phyloP scores from a whole-genome alignment of 2,797 vertebrate species.

The Silurus lanzhouensis region DNA sequence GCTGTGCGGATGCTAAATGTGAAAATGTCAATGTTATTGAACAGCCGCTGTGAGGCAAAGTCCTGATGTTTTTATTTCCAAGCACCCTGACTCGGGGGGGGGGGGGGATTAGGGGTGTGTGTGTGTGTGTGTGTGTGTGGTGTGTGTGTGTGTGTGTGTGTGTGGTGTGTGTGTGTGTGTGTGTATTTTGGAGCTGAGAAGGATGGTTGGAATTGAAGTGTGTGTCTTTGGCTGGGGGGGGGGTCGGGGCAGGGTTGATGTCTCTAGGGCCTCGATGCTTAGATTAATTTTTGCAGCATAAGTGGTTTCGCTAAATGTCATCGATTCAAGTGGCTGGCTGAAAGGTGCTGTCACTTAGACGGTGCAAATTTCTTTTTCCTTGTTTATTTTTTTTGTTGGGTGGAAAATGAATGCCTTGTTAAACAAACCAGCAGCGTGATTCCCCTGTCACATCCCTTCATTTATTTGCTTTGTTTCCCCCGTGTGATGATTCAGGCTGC shows the following conservation, averaged over 20 bases:
- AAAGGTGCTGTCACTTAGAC: conserved; percentile 62
- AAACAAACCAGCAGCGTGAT: conserved; percentile 53
- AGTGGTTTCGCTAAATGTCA: conserved; percentile 46
- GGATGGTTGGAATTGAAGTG: background rate
- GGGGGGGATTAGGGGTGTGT: conserved; percentile 58
- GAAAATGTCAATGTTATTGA: conserved; percentile 83
- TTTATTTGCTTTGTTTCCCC: conserved; percentile 56
- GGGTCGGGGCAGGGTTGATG: conserved; percentile 57
- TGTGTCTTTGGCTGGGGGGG: conserved; percentile 44
- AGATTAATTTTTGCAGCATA: conserved; percentile 55
- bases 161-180: conserved; percentile 42
- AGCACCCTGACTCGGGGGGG: conserved; percentile 64
- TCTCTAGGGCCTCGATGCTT: conserved; percentile 56
- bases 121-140: conserved; percentile 17
- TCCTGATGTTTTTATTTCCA: conserved; percentile 79
- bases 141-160: conserved; percentile 23
- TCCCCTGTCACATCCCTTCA: conserved; percentile 55
- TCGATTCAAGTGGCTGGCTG: conserved; percentile 60
- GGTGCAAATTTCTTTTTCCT: conserved; percentile 45
- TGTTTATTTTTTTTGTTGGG: conserved; percentile 28
- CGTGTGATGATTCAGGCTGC: conserved; percentile 58
- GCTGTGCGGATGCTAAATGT: conserved; percentile 69
- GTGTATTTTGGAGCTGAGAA: background rate
- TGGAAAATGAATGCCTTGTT: conserved; percentile 42
- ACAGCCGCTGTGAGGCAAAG: conserved; percentile 77